These are phyloP conservation scores for Argyrosomus japonicus DNA, from an alignment of 2,113 vertebrate species.

Conservation along the genomic window DNA sequence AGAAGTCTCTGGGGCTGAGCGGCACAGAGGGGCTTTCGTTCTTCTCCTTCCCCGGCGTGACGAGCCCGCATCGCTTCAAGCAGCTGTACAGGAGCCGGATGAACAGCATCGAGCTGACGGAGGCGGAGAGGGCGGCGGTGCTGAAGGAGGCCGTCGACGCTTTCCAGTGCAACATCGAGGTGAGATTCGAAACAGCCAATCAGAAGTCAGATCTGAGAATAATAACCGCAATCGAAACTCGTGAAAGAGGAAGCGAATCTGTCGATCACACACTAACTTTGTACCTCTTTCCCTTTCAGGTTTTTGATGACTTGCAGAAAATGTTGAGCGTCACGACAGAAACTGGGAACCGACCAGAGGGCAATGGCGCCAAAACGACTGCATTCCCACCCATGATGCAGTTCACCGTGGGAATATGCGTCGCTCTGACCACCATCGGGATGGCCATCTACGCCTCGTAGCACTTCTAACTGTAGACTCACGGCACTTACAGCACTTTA, in stretches of 20 bases:
- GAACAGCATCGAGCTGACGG: constrained; percentile 90
- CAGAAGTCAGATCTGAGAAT: no score
- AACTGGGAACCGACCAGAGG: not conserved
- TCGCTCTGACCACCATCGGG: constrained; percentile 71
- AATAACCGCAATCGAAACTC: not conserved
- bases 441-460: constrained; percentile 71
- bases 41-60: constrained; percentile 90
- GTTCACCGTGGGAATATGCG: constrained; percentile 72
- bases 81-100: constrained; percentile 95
- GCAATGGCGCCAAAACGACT: rapidly evolving
- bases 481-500: constrained; percentile 54
- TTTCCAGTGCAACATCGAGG: constrained; percentile 88
- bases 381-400: constrained; percentile 49
- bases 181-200: constrained; percentile 31
- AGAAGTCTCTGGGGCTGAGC: constrained; percentile 90
- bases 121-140: constrained; percentile 74
- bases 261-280: not conserved
- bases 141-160: constrained; percentile 89
- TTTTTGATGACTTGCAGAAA: constrained; percentile 86
- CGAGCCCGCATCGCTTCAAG: constrained; percentile 92
- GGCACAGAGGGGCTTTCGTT: constrained; percentile 89
- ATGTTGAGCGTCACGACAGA: constrained; percentile 75
- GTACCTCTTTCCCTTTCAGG: constrained; percentile 47
- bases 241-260: constrained; percentile 46
- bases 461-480: no score